Conservation (phyloP, 1,140 invertebrate species). For the Colletes latitarsis region DNA sequence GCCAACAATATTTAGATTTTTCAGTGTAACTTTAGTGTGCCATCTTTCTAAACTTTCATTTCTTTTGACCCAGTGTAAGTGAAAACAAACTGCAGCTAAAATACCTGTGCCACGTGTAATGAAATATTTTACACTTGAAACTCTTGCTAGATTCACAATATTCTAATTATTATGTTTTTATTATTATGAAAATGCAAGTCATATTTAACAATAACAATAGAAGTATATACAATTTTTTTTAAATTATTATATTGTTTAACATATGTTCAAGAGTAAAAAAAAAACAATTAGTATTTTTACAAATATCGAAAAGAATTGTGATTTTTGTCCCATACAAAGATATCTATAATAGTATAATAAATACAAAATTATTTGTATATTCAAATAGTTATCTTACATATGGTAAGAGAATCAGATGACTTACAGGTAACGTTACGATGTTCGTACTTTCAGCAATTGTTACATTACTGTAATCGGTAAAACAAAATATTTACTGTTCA, state of each 20-base stretch:
- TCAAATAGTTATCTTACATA: neutral
- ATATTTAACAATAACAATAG: too few species aligned
- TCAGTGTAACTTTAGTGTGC: conserved; percentile 56
- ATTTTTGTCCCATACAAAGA: too few species aligned
- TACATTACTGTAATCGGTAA: neutral
- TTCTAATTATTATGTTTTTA: too few species aligned
- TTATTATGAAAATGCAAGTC: too few species aligned
- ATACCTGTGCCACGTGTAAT: conserved; percentile 29
- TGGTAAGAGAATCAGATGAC: neutral
- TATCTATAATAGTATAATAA: neutral
- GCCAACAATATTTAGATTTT: conserved; percentile 53
- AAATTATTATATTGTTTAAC: neutral
- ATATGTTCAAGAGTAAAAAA: neutral
- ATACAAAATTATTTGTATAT: neutral
- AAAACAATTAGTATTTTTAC: too few species aligned
- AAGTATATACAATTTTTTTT: neutral
- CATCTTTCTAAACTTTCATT: conserved; percentile 59
- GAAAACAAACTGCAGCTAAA: conserved; percentile 60
- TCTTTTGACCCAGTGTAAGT: conserved; percentile 60
- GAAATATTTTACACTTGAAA: neutral
- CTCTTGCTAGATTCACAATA: too few species aligned
- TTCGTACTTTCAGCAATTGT: neutral
- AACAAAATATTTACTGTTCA: neutral
- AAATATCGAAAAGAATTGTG: neutral
- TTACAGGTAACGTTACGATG: neutral